Evolutionary conservation across 1,140 invertebrate genomes (phyloP), one percentile per base, ranked within the genome.

Genomic region (Argopecten irradians): DNA sequence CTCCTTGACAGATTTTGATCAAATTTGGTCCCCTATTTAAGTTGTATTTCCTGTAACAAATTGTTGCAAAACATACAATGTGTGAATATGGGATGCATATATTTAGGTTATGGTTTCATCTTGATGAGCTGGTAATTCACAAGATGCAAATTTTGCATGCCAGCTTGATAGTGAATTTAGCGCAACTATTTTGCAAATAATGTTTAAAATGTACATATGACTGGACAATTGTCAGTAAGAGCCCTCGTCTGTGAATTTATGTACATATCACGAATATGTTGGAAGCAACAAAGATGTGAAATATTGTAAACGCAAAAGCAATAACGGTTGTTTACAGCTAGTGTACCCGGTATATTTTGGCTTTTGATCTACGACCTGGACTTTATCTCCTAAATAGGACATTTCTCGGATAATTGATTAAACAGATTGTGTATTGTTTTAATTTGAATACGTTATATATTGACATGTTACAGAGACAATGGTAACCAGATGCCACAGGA

Each of bases 401-500:
- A 55, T 55, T 13, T 13, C 13, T 14, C 46, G 13, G 13, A n/a
- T 55, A 14, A 55, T 55, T 14, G 46, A 14, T 14, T 55, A n/a
- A 55, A 55, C n/a, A 55, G 13, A 14, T 13, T 14, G n/a, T 55
- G n/a, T 55, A 14, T 14, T 55, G 46, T 14, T 55, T 14, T 55
- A 55, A 14, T 14, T 55, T 55, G 13, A 55, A 55, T n/a, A n/a
- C n/a, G n/a, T n/a, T n/a, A 33, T 28, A 82, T 28, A 41, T 84
- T 90, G 36, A 85, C 87, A 83, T 86, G 89, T 92, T 93, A 82
- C 90, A 96, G 96, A 93, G 96, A 97, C 92, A 97, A 95, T 93
- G 96, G 97, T 14, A 94, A 93, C 94, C 96, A 97, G 41, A 95
- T 97, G 93, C 95, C 97, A 83, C 96, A 97, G 91, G 97, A 97